Conservation (phyloP, 2,113 vertebrate species). For the Motacilla alba region DNA sequence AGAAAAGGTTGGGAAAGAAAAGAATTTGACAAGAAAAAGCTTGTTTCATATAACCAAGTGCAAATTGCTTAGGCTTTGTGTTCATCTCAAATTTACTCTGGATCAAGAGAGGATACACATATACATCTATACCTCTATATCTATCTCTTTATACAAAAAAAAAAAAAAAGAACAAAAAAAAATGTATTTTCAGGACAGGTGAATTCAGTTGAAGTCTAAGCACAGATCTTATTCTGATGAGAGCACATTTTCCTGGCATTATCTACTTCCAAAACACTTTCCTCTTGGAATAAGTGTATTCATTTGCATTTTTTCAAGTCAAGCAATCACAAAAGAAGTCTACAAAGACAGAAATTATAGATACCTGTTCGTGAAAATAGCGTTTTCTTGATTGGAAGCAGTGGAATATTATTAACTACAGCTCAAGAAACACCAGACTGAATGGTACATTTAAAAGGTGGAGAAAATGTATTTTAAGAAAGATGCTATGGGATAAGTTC, state of each 20-base stretch:
- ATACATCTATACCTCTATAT: background rate
- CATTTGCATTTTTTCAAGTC: background rate
- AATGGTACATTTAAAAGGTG: background rate
- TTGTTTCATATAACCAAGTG: background rate
- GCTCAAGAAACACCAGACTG: background rate
- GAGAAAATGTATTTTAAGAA: background rate
- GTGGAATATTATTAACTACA: background rate
- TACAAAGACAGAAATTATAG: background rate
- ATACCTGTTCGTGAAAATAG: background rate
- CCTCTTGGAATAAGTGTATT: background rate
- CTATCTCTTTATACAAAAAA: background rate
- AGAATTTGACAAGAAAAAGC: background rate
- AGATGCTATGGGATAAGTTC: background rate
- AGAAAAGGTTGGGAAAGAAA: slow-evolving; percentile 21
- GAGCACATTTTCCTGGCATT: background rate
- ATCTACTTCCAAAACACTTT: background rate
- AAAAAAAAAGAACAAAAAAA: background rate
- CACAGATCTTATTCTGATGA: background rate
- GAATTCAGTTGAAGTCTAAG: background rate
- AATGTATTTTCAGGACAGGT: background rate
- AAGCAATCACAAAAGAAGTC: background rate
- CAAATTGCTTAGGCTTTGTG: background rate
- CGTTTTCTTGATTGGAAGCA: background rate
- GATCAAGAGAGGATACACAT: background rate
- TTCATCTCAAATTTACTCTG: background rate